phyloP scores from a whole-genome alignment of 2,797 vertebrate genomes.

The Galagoides demidoff region DNA sequence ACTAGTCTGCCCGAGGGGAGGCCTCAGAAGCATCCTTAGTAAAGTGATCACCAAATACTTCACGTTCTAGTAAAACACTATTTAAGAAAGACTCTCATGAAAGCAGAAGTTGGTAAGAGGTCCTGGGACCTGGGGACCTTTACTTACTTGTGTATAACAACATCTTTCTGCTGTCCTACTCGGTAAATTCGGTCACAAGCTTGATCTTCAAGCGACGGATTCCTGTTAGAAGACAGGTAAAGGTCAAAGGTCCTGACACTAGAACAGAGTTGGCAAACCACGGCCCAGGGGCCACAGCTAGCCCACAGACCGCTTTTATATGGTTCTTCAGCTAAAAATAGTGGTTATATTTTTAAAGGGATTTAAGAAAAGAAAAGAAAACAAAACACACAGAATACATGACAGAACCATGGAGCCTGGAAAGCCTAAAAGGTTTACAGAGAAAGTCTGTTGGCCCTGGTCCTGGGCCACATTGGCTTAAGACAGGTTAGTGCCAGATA shows the following conservation, averaged over 20 bases:
- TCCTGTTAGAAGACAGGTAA: conserved; percentile 88
- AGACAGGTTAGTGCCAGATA: neutral
- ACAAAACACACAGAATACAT: neutral
- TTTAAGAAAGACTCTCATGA: neutral
- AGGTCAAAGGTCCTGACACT: neutral
- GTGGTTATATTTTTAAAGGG: neutral
- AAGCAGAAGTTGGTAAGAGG: neutral
- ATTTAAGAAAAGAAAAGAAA: neutral
- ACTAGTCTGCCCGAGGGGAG: neutral
- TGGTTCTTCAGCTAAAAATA: neutral
- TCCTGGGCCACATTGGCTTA: neutral
- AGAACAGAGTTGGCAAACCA: neutral
- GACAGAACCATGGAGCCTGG: neutral
- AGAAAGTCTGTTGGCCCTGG: neutral
- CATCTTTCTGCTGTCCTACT: conserved; percentile 94
- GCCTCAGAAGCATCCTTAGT: neutral
- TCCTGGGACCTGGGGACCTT: neutral
- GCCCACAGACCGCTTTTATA: neutral
- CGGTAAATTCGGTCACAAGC: conserved; percentile 98
- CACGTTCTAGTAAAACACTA: neutral
- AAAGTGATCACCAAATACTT: neutral
- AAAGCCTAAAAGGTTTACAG: neutral
- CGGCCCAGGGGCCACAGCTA: neutral
- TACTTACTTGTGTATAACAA: conserved; percentile 95
- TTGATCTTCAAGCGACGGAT: conserved; percentile 97